Conservation (phyloP, 2,113 vertebrate species). For the Bubo bubo region DNA sequence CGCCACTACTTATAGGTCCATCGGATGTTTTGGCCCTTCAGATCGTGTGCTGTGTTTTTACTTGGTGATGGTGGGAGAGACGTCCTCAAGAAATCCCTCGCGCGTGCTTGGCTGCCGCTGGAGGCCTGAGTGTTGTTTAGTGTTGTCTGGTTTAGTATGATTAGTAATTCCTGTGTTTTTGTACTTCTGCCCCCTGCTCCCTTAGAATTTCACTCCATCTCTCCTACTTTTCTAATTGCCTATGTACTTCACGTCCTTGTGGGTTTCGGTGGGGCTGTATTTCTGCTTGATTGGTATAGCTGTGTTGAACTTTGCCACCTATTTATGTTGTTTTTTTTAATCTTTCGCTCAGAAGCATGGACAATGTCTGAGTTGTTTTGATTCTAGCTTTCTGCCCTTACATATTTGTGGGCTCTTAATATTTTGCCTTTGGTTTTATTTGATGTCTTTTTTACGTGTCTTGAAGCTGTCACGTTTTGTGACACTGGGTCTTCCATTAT, state of each 20-base stretch:
- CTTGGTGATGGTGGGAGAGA: too few relatives aligned
- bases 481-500: not conserved
- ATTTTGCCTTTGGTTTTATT: not conserved
- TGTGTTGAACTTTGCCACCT: not conserved
- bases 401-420: not conserved
- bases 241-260: not conserved
- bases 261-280: not conserved
- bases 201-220: not conserved
- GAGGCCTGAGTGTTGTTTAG: not conserved
- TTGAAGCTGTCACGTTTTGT: not conserved
- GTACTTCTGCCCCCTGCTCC: not conserved
- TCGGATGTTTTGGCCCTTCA: not conserved
- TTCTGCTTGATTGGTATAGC: not conserved
- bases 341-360: not conserved
- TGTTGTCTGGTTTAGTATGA: not conserved
- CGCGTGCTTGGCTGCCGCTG: not conserved
- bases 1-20: accelerated
- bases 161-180: not conserved
- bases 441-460: not conserved
- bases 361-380: not conserved
- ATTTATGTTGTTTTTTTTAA: not conserved
- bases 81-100: not conserved
- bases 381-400: not conserved
- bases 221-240: not conserved
- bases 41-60: not conserved